Evolutionary conservation across 2,113 vertebrate genomes (phyloP), one percentile per base, ranked within the genome.

Genomic region (Canis aureus): DNA sequence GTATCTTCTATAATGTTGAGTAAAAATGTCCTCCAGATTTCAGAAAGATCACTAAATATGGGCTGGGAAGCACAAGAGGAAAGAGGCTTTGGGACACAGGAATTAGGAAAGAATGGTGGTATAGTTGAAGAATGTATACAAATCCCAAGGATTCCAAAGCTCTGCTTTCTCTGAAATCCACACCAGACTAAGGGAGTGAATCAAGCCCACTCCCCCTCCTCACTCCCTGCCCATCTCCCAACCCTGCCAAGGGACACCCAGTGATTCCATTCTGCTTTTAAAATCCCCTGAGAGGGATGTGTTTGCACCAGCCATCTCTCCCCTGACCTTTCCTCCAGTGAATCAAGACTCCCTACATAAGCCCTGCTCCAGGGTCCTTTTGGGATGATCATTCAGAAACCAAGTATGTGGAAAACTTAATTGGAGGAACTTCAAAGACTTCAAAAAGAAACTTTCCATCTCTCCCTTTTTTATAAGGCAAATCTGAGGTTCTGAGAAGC

Each of bases 311-410:
- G 62, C 64, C 25, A 0, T 23, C 19, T 80, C 69, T 76, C 10
- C 4, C 60, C 55, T 89, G 15, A 27, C 74, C 15, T 86, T 80
- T 8, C 66, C 32, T 89, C 59, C 32, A 22, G 64, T 74, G 22
- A 76, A n/a, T 89, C 64, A 84, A 86, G 55, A 60, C 92, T 84
- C 78, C 35, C 49, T 74, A 2, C 17, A 60, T 0, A 22, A 67
- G 35, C 23, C 29, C 27, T 91, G 71, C 57, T 25, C 49, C 35
- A 29, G 76, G 4, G 32, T 81, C 15, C 67, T 69, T 67, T 76
- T 74, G 32, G 73, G 20, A 69, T 94, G 53, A 85, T 92, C 81
- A 53, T 64, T 91, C 15, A 85, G 96, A 92, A 88, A 88, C 55
- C 60, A 57, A 93, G 67, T 90, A 29, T 73, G 78, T 25, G n/a